These are phyloP conservation scores for Lasius fuliginosus DNA, from an alignment of 2,888 invertebrate species.

Conservation along the genomic window DNA sequence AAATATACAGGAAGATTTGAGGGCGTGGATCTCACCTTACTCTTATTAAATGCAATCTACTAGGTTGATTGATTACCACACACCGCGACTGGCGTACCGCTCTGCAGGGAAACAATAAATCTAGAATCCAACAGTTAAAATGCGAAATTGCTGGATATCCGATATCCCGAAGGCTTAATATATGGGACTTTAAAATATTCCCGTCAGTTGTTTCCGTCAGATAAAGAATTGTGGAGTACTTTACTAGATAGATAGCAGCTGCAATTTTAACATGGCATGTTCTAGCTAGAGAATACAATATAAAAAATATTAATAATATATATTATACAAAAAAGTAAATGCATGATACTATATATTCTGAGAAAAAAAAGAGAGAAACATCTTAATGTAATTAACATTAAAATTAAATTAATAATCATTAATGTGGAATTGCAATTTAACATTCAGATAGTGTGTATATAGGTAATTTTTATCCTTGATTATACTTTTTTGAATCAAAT, in stretches of 20 bases:
- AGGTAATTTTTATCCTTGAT: not conserved
- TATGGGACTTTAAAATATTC: constrained; percentile 55
- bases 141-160: constrained; percentile 54
- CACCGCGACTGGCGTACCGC: constrained; percentile 32
- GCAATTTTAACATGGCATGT: not conserved
- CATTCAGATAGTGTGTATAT: no score
- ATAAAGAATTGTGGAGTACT: constrained; percentile 44
- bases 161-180: constrained; percentile 51
- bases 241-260: constrained; percentile 21
- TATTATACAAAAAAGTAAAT: not conserved
- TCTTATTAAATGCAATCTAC: constrained; percentile 55
- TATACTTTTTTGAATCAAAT: not conserved
- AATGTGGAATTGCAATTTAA: no score
- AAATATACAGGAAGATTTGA: constrained; percentile 49
- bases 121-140: constrained; percentile 47
- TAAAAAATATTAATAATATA: not conserved
- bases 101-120: constrained; percentile 49
- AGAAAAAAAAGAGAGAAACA: not conserved
- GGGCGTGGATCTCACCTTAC: constrained; percentile 49
- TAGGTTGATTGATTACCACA: constrained; percentile 46
- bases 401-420: not conserved
- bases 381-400: not conserved
- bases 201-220: constrained; percentile 41
- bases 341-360: not conserved
- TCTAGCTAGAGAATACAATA: not conserved